Base-by-base conservation (phyloP, 2,888 invertebrate genomes). In the Stegophylla sp. region DNA sequence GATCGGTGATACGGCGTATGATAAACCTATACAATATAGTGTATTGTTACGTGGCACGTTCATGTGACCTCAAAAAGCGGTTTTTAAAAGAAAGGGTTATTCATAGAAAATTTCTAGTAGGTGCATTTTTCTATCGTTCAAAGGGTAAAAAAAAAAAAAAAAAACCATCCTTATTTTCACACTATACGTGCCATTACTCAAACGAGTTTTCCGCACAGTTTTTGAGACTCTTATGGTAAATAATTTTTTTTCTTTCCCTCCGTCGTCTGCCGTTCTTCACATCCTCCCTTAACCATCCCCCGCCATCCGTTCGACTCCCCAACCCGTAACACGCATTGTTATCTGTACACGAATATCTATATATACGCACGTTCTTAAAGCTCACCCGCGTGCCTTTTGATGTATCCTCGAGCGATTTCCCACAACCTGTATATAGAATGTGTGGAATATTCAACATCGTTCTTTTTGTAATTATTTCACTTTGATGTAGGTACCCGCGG, bases 101-200 rank as follows among this genome's bases (percentile, higher is more conserved):
- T 69, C 12, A 43, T 48, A 69, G 43, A n/a, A 48, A 48, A 67
- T 34, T 34, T 34, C 34, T 34, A 34, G 34, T 34, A 34, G 34
- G 34, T 69, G 28, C 34, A 34, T 51, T 69, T 69, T 69, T 34
- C n/a, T 28, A 53, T 69, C n/a, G 51, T 69, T 69, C 51, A 69
- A 69, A 69, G 13, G 15, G 51, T 9, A 34, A 34, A 34, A 34
- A 3, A 3, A 34, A 34, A 34, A 34, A 34, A 34, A n/a, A 13
- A 69, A 69, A 13, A 51, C 0, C 20, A 34, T 13, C 48, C 26
- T 67, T 64, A 26, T 48, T 69, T 51, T 51, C 20, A n/a, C 13
- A 2, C 34, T 51, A 7, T 13, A 69, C 5, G 34, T 12, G 28
- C 17, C 0, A 28, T n/a, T 48, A 13, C 13, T n/a, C 13, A 1